A percentile compares a stretch with the other conserved stretches of the same genome.
Evolutionary conservation across 2,888 invertebrate species (phyloP).

Genomic region (Heliothis peltigera): DNA sequence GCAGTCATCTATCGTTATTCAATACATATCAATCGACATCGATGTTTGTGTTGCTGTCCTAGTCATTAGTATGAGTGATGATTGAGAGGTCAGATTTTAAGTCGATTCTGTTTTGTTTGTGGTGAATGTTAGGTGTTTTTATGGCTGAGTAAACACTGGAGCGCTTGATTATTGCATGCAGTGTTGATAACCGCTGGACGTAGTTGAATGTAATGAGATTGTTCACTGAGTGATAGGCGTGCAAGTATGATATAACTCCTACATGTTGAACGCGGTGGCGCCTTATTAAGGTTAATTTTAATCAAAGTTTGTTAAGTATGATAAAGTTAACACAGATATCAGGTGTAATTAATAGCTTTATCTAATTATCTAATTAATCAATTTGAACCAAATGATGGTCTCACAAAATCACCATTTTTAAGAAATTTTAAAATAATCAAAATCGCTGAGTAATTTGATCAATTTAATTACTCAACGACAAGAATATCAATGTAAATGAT

Average conservation of each 20-base stretch:
- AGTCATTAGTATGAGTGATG: conserved; percentile 10
- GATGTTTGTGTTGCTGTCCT: conserved; percentile 26
- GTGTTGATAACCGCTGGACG: conserved; percentile 55
- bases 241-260: conserved; percentile 52
- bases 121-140: conserved; percentile 29
- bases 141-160: conserved; percentile 37
- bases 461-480: too few relatives aligned
- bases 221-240: conserved; percentile 59
- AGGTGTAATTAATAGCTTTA: too few relatives aligned
- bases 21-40: conserved; percentile 37
- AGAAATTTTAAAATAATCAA: too few relatives aligned
- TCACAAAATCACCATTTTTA: too few relatives aligned
- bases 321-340: conserved; percentile 1
- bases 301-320: conserved; percentile 1
- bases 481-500: too few relatives aligned
- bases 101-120: conserved; percentile 33
- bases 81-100: conserved; percentile 29
- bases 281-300: conserved; percentile 19
- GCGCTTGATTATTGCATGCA: conserved; percentile 53
- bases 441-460: too few relatives aligned
- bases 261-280: conserved; percentile 35
- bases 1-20: conserved; percentile 55
- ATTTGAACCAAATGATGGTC: too few relatives aligned
- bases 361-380: too few relatives aligned
- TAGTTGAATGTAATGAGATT: conserved; percentile 54